Percentiles rank a stretch among this genome's conserved stretches.
Conservation (phyloP, 2,113 vertebrate species). For the Cyanoderma ruficeps region DNA sequence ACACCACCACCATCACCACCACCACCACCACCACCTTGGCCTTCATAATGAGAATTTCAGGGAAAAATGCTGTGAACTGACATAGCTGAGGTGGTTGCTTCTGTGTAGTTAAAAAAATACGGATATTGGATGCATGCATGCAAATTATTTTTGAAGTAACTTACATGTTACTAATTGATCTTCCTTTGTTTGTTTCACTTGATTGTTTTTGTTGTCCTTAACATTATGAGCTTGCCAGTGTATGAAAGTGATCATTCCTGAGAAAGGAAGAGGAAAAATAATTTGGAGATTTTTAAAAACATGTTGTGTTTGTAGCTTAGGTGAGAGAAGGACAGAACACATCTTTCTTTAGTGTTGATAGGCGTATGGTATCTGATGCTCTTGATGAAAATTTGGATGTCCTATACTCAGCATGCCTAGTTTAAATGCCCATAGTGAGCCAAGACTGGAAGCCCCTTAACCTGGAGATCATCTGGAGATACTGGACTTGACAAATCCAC, state of each 20-base stretch:
- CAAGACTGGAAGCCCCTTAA: not conserved
- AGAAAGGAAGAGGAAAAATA: not conserved
- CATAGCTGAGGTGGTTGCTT: not conserved
- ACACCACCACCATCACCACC: too few relatives aligned
- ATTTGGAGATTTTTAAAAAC: not conserved
- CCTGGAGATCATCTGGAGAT: not conserved
- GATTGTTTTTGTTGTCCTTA: not conserved
- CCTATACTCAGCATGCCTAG: not conserved
- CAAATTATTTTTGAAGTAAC: not conserved
- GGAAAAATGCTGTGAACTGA: not conserved
- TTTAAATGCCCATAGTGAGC: not conserved
- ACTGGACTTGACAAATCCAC: not conserved
- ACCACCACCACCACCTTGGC: not conserved
- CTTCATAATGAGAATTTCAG: not conserved
- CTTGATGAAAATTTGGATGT: not conserved
- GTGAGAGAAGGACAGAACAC: not conserved
- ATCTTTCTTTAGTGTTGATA: not conserved
- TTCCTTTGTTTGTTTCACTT: not conserved
- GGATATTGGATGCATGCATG: not conserved
- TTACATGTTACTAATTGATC: not conserved
- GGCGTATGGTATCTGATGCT: not conserved
- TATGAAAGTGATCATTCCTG: not conserved
- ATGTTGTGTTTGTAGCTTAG: not conserved
- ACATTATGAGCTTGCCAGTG: not conserved
- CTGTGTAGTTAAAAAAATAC: slow-evolving; percentile 6